Conservation (phyloP, 2,797 vertebrate species). For the Manis javanica region DNA sequence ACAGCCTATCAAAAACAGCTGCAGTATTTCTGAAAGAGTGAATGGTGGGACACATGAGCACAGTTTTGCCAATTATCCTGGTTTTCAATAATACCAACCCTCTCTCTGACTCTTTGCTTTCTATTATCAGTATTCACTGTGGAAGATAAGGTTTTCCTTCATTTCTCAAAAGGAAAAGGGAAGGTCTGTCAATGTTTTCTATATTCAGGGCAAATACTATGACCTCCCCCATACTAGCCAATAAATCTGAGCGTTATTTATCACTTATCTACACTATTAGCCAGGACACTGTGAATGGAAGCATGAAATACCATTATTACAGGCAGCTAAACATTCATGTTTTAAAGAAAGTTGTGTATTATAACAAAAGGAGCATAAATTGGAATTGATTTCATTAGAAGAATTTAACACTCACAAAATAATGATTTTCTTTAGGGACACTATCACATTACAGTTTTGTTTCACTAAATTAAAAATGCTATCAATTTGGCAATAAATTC, state of each 20-base stretch:
- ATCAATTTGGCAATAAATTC: constrained; percentile 81
- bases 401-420: constrained; percentile 80
- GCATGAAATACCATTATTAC: constrained; percentile 50
- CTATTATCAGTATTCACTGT: neutral
- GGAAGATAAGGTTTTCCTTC: neutral
- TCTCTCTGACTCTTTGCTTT: neutral
- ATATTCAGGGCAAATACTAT: constrained; percentile 2
- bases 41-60: neutral
- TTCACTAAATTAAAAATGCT: constrained; percentile 84
- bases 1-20: constrained; percentile 1
- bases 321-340: constrained; percentile 53
- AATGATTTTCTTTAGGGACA: constrained; percentile 79
- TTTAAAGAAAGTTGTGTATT: constrained; percentile 76
- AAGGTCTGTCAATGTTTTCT: neutral
- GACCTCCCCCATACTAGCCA: neutral
- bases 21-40: neutral
- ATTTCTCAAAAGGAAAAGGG: neutral
- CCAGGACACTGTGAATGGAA: constrained; percentile 24
- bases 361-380: constrained; percentile 75
- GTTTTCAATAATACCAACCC: neutral
- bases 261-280: constrained; percentile 61
- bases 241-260: constrained; percentile 1
- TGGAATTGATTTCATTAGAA: constrained; percentile 82
- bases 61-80: neutral
- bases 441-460: constrained; percentile 73